Evolutionary conservation across 2,797 vertebrate species (phyloP), one percentile per base, ranked within the genome.

Genomic region (Acridotheres tristis): DNA sequence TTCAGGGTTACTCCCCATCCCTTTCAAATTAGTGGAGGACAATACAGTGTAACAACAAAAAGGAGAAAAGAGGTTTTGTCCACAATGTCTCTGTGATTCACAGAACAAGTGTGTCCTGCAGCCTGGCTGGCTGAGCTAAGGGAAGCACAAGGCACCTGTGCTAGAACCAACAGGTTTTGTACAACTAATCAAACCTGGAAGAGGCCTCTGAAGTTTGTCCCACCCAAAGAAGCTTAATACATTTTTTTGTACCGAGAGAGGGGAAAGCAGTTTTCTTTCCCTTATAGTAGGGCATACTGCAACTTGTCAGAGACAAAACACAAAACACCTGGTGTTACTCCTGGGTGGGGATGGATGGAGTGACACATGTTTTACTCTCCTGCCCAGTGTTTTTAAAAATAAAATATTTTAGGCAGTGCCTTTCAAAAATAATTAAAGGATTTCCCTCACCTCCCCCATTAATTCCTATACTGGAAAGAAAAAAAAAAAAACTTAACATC

Each of bases 81-180:
- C 34, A 9, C 7, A 23, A 11, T 27, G 34, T 48, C 25, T 7
- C 16, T 22, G 25, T 15, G 55, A 42, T n/a, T 58, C 53, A 36
- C 11, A 38, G 45, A 29, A 22, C 10, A 30, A 61, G 15, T 1
- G 3, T 2, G 2, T n/a, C 55, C 69, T 40, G 48, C 69, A 80
- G 14, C 45, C 32, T 9, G 30, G 7, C 17, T 4, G 1, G 38
- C 6, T 26, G 43, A 72, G 19, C 26, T 53, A 61, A 78, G 1
- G 0, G 0, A 32, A 53, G 40, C 50, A 75, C 36, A 63, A 80
- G 3, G 16, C 22, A 53, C 3, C 45, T 19, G 8, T 14, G 1
- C 36, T 54, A 78, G 18, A 87, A 73, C 10, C 30, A 42, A 20
- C 63, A 73, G 55, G 63, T 87, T 91, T 55, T 76, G 16, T 67